Percentiles rank a stretch among this genome's conserved stretches.
Evolutionary conservation across 2,888 invertebrate species (phyloP).

Genomic region (Oligia strigilis): DNA sequence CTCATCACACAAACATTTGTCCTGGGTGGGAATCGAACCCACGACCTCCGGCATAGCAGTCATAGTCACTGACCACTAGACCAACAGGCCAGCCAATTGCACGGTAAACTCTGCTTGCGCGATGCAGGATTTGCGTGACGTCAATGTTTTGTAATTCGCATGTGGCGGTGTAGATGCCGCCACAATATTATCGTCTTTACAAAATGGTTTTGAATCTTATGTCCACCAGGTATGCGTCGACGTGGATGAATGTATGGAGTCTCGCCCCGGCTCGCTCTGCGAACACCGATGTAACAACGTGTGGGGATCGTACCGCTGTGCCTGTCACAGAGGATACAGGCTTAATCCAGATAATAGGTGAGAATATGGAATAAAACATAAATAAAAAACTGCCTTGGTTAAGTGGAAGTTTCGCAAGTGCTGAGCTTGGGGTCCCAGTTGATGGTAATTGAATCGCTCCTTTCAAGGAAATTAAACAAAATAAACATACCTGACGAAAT

Average conservation of each 20-base stretch:
- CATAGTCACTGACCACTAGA: too few relatives aligned
- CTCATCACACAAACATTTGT: too few relatives aligned
- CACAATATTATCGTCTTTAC: not conserved
- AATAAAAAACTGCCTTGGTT: not conserved
- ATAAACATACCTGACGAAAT: not conserved
- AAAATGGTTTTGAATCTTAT: not conserved
- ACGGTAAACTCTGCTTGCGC: too few relatives aligned
- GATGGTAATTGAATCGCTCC: not conserved
- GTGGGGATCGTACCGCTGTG: slow-evolving; percentile 97
- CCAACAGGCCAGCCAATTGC: too few relatives aligned
- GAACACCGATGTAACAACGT: slow-evolving; percentile 97
- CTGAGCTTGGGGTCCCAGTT: not conserved
- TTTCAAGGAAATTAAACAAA: not conserved
- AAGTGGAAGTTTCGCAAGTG: not conserved
- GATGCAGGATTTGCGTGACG: not conserved
- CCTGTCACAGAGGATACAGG: slow-evolving; percentile 96
- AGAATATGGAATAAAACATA: slow-evolving; percentile 6
- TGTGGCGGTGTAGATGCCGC: not conserved
- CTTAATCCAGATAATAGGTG: slow-evolving; percentile 90
- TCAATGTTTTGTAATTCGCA: not conserved
- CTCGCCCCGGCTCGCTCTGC: slow-evolving; percentile 89
- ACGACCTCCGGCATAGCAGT: too few relatives aligned
- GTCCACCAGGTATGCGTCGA: slow-evolving; percentile 89
- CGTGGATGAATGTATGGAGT: slow-evolving; percentile 92
- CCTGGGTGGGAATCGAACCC: too few relatives aligned